These are phyloP conservation scores for Argyrosomus regius DNA, from an alignment of 2,797 vertebrate genomes.

Conservation along the genomic window DNA sequence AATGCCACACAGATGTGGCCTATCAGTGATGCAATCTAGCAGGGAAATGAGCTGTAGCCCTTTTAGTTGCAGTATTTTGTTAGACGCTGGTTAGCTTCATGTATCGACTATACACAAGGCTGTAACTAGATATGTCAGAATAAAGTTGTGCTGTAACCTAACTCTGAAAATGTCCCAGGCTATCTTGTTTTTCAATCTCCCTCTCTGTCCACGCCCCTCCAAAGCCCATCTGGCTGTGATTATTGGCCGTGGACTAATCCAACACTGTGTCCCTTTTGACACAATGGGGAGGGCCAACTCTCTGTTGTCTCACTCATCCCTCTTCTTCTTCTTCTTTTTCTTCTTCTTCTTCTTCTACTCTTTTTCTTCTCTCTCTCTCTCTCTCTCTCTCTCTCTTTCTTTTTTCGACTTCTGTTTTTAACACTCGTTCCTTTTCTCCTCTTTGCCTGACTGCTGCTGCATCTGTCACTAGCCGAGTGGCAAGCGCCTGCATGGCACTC, in stretches of 20 bases:
- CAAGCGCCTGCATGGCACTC: constrained; percentile 68
- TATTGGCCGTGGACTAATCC: constrained; percentile 82
- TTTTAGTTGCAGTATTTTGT: constrained; percentile 20
- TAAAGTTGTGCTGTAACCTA: constrained; percentile 66
- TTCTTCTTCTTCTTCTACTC: constrained; percentile 2
- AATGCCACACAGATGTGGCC: constrained; percentile 78
- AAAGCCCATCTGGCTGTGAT: constrained; percentile 85
- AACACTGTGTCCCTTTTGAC: constrained; percentile 76
- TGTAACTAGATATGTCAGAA: constrained; percentile 63
- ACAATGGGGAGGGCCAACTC: constrained; percentile 74
- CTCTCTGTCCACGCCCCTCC: constrained; percentile 64
- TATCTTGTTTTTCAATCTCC: constrained; percentile 79
- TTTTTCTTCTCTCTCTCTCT: neutral
- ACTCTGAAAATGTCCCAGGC: constrained; percentile 60
- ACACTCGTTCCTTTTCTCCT: constrained; percentile 53
- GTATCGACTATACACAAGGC: constrained; percentile 32
- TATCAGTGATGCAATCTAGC: constrained; percentile 64
- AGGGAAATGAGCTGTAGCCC: constrained; percentile 60
- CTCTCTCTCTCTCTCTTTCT: neutral
- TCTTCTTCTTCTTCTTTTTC: constrained; percentile 16
- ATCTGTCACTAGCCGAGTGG: constrained; percentile 77
- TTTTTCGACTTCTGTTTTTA: constrained; percentile 30
- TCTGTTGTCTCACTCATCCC: constrained; percentile 69
- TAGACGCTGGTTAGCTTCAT: constrained; percentile 32
- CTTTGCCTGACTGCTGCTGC: constrained; percentile 66